These are phyloP conservation scores for Phycodurus eques DNA, from an alignment of 2,113 vertebrate species.

Conservation along the genomic window DNA sequence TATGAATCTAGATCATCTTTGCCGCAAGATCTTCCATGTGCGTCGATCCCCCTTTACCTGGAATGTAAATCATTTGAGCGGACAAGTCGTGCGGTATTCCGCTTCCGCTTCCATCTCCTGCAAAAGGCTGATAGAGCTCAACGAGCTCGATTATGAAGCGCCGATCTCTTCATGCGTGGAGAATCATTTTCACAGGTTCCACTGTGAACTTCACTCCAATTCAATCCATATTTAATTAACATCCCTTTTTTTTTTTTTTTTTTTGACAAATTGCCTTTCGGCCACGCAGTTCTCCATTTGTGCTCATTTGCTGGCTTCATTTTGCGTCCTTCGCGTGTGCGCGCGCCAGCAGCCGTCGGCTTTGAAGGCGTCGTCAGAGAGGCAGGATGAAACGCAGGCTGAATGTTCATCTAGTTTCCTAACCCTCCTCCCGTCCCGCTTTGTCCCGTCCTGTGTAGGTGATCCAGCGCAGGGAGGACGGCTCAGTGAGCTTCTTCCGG, in stretches of 20 bases:
- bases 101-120: too few relatives aligned
- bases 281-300: constrained; percentile 50
- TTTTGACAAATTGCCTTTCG: constrained; percentile 57
- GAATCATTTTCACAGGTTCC: constrained; percentile 21
- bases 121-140: too few relatives aligned
- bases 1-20: too few relatives aligned
- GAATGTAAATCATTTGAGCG: not conserved
- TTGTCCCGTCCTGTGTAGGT: constrained; percentile 73
- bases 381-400: constrained; percentile 31
- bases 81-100: constrained; percentile 19
- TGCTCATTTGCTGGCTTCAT: constrained; percentile 39
- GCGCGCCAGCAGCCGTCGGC: constrained; percentile 16
- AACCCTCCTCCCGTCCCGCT: constrained; percentile 11
- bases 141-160: not conserved
- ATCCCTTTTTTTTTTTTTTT: constrained; percentile 40
- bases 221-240: constrained; percentile 61
- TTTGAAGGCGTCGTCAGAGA: constrained; percentile 34
- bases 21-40: constrained; percentile 25
- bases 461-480: constrained; percentile 90
- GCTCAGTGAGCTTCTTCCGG: constrained; percentile 91
- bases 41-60: constrained; percentile 14
- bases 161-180: not conserved
- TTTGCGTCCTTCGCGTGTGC: not conserved
- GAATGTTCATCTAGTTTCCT: constrained; percentile 33
- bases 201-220: constrained; percentile 44